Conservation (phyloP, 2,888 invertebrate species). For the Nipponacmea schrenckii region DNA sequence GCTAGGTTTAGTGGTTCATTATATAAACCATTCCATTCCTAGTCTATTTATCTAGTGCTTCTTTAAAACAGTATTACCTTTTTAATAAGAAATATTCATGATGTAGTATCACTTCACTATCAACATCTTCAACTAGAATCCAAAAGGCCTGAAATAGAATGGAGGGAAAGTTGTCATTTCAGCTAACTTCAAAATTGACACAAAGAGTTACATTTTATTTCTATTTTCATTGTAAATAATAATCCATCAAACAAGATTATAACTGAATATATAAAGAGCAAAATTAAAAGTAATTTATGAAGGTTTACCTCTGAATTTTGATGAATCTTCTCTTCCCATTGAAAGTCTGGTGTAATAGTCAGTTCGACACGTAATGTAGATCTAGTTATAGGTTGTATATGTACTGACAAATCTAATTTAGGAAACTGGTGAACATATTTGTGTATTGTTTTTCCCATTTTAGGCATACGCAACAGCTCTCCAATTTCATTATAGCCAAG, state of each 20-base stretch:
- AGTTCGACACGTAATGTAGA: constrained; percentile 91
- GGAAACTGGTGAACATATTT: constrained; percentile 93
- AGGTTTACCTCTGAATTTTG: constrained; percentile 72
- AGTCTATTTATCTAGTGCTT: too few relatives aligned
- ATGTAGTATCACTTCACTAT: constrained; percentile 81
- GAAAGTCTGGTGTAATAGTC: constrained; percentile 97
- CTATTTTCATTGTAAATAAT: not conserved
- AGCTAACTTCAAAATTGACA: not conserved
- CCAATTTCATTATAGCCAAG: constrained; percentile 97
- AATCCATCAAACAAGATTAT: not conserved
- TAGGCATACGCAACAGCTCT: constrained; percentile 89
- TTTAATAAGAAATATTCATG: constrained; percentile 96
- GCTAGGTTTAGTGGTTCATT: too few relatives aligned
- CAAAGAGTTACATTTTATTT: not conserved
- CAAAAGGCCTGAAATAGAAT: constrained; percentile 71
- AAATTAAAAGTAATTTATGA: not conserved
- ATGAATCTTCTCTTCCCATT: constrained; percentile 96
- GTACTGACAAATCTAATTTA: constrained; percentile 92
- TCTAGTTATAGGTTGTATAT: constrained; percentile 95
- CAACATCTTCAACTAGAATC: constrained; percentile 75
- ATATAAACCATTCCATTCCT: too few relatives aligned
- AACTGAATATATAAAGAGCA: not conserved
- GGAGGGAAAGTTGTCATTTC: too few relatives aligned
- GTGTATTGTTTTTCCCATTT: constrained; percentile 89
- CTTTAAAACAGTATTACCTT: constrained; percentile 57